Percentiles rank a stretch among this genome's conserved stretches.
These are phyloP conservation scores for Drusus annulatus DNA, from an alignment of 1,140 invertebrate genomes.

Conservation along the genomic window DNA sequence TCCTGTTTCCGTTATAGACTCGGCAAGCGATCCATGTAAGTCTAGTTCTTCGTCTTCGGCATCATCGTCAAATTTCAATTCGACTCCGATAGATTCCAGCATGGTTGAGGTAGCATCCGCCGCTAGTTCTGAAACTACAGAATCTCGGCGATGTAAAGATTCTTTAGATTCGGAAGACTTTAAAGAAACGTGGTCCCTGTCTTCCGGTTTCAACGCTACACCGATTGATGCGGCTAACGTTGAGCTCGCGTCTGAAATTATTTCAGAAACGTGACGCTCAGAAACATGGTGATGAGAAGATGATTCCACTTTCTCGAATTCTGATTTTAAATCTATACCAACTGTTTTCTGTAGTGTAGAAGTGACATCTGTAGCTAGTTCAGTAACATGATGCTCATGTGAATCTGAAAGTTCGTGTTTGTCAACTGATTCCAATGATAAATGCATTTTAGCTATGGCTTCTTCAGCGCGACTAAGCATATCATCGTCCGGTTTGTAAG, in stretches of 20 bases:
- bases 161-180: conserved; percentile 27
- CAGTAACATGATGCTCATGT: conserved; percentile 6
- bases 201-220: conserved; percentile 45
- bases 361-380: conserved; percentile 16
- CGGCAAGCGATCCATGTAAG: conserved; percentile 13
- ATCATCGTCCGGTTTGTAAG: conserved; percentile 44
- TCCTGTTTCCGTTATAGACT: conserved; percentile 28
- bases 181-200: conserved; percentile 12
- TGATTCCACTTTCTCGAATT: background rate
- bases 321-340: conserved; percentile 29
- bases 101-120: conserved; percentile 46
- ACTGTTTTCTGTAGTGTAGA: conserved; percentile 40
- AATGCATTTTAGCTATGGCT: conserved; percentile 25
- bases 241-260: conserved; percentile 48
- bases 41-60: conserved; percentile 18
- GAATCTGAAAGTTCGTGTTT: background rate
- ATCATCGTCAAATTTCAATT: conserved; percentile 39
- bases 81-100: conserved; percentile 47
- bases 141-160: conserved; percentile 25
- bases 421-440: conserved; percentile 18
- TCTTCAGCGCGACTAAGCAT: conserved; percentile 12
- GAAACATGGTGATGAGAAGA: conserved; percentile 21
- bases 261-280: conserved; percentile 36
- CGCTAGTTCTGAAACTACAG: conserved; percentile 30
- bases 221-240: conserved; percentile 50